Conservation (phyloP, 2,113 vertebrate species). For the Pycnonotus jocosus region DNA sequence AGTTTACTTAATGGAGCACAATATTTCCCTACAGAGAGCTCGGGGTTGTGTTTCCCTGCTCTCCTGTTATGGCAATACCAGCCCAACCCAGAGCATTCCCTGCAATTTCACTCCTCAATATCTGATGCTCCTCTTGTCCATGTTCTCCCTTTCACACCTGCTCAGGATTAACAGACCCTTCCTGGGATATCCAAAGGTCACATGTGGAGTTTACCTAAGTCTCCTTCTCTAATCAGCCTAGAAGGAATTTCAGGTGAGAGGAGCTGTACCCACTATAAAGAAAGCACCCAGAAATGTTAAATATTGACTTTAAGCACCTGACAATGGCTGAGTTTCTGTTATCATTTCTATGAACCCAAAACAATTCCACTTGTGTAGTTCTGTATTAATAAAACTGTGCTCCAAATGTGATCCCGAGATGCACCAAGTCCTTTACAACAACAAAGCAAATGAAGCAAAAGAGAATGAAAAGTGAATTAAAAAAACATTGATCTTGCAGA, state of each 20-base stretch:
- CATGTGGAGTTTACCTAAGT: background rate
- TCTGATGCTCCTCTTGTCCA: background rate
- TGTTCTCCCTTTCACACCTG: background rate
- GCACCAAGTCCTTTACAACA: background rate
- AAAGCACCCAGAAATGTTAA: background rate
- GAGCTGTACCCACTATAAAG: background rate
- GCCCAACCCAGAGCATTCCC: background rate
- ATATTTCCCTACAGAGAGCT: background rate
- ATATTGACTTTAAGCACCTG: background rate
- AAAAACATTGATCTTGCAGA: conserved; percentile 17
- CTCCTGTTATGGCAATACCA: background rate
- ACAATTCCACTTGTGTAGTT: background rate
- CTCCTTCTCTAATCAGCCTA: background rate
- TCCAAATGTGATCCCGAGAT: background rate
- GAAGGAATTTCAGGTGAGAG: background rate
- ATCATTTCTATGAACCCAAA: background rate
- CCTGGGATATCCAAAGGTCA: background rate
- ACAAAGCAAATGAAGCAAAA: conserved; percentile 33
- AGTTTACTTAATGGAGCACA: background rate
- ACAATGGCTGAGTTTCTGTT: background rate
- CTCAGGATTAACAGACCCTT: background rate
- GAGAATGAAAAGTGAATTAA: conserved; percentile 32
- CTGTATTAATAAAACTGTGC: background rate
- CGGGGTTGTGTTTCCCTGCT: background rate
- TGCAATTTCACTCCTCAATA: background rate